A percentile compares a stretch with the other conserved stretches of the same genome.
phyloP scores from a whole-genome alignment of 2,888 invertebrate genomes.

The Amblyteles armatorius region DNA sequence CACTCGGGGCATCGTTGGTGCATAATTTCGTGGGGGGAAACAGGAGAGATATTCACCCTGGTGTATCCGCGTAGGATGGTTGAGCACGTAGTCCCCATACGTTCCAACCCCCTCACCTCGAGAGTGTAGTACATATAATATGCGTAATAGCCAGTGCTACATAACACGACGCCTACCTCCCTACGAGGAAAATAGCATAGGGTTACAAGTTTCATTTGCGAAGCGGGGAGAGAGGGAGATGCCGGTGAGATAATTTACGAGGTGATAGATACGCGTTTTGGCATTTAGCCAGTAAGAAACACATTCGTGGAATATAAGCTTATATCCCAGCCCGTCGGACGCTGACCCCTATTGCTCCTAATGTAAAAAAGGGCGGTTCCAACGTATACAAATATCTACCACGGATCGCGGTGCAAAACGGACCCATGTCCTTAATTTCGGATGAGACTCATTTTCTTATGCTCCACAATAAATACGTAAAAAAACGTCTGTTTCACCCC shows the following conservation, averaged over 20 bases:
- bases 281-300: conserved; percentile 73
- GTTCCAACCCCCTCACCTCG: background rate
- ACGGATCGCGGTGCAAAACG: background rate
- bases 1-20: conserved; percentile 31
- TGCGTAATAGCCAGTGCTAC: background rate
- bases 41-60: conserved; percentile 37
- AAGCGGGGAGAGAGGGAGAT: conserved; percentile 55
- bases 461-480: background rate
- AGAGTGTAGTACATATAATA: background rate
- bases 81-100: conserved; percentile 54
- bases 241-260: conserved; percentile 77
- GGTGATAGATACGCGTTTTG: conserved; percentile 80
- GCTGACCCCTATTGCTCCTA: conserved; percentile 12
- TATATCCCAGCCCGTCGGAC: conserved; percentile 32
- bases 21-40: conserved; percentile 50
- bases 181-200: conserved; percentile 15
- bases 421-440: background rate
- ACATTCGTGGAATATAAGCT: conserved; percentile 54
- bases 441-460: background rate
- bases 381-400: background rate
- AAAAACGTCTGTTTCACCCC: no score
- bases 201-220: conserved; percentile 21
- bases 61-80: conserved; percentile 27
- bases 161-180: background rate
- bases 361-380: conserved; percentile 19